These are phyloP conservation scores for Chrysaora quinquecirrha DNA, from an alignment of 30 jellyfish, hydroid and myxozoan species.

Conservation along the genomic window DNA sequence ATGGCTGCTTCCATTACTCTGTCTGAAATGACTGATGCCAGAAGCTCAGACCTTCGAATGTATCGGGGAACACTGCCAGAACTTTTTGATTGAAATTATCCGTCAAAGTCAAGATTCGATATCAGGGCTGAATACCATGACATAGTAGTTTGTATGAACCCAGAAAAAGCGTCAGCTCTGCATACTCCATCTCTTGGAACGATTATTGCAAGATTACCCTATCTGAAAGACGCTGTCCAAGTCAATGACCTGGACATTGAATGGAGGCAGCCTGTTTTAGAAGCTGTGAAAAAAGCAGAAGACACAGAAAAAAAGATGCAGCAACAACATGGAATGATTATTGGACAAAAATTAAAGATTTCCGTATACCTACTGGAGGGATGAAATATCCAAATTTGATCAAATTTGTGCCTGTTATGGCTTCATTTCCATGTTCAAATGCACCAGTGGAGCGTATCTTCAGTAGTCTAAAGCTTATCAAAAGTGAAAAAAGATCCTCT, in stretches of 20 bases:
- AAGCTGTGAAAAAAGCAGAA: no score
- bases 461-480: slow-evolving; percentile 37
- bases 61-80: slow-evolving; percentile 14
- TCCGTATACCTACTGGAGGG: slow-evolving; percentile 7
- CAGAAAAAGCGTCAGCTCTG: slow-evolving; percentile 32
- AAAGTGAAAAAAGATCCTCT: slow-evolving; percentile 29
- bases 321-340: slow-evolving; percentile 16
- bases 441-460: slow-evolving; percentile 55
- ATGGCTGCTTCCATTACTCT: slow-evolving; percentile 33
- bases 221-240: neutral
- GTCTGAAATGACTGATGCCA: slow-evolving; percentile 21
- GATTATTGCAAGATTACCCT: slow-evolving; percentile 17
- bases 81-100: slow-evolving; percentile 19
- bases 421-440: slow-evolving; percentile 48
- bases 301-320: neutral
- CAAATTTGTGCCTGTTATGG: slow-evolving; percentile 13
- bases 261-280: slow-evolving; percentile 63
- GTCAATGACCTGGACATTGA: slow-evolving; percentile 36
- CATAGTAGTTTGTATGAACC: slow-evolving; percentile 11
- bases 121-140: slow-evolving; percentile 18
- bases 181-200: slow-evolving; percentile 34
- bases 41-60: neutral
- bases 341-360: slow-evolving; percentile 12
- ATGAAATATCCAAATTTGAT: slow-evolving; percentile 49
- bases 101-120: slow-evolving; percentile 44